These are phyloP conservation scores for Oophaga pumilio DNA, from an alignment of 2,113 vertebrate genomes.

Conservation along the genomic window DNA sequence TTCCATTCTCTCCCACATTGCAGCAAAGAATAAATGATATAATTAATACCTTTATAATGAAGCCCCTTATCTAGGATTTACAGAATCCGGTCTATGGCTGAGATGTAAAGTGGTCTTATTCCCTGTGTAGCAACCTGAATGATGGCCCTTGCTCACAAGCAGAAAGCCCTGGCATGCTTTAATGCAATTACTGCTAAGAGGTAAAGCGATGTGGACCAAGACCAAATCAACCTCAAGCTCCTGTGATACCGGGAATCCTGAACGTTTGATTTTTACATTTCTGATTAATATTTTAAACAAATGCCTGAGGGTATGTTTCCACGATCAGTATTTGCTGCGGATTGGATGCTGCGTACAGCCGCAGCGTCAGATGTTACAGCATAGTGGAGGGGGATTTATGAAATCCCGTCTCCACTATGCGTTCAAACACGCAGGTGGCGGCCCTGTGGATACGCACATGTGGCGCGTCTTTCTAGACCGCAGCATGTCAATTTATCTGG, in stretches of 20 bases:
- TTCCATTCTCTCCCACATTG: constrained; percentile 60
- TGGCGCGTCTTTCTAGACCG: too few species aligned
- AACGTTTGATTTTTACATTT: too few species aligned
- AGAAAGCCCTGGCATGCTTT: background rate
- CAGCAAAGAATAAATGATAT: constrained; percentile 70
- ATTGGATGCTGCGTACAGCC: too few species aligned
- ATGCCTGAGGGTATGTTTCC: too few species aligned
- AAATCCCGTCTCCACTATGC: too few species aligned
- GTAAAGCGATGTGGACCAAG: background rate
- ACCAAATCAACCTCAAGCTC: background rate
- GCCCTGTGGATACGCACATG: too few species aligned
- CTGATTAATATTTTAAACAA: too few species aligned
- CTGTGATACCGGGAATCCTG: background rate
- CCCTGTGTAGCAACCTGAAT: constrained; percentile 44
- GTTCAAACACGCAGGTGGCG: too few species aligned
- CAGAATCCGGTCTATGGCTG: constrained; percentile 61
- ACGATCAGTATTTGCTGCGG: too few species aligned
- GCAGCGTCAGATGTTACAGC: too few species aligned
- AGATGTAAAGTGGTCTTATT: constrained; percentile 63
- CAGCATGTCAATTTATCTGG: too few species aligned
- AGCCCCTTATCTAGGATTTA: constrained; percentile 70
- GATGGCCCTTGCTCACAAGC: background rate
- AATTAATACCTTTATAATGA: constrained; percentile 73
- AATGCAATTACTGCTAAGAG: background rate
- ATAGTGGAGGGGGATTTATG: too few species aligned